These are phyloP conservation scores for Campoletis sonorensis DNA, from an alignment of 1,140 invertebrate species.

Conservation along the genomic window DNA sequence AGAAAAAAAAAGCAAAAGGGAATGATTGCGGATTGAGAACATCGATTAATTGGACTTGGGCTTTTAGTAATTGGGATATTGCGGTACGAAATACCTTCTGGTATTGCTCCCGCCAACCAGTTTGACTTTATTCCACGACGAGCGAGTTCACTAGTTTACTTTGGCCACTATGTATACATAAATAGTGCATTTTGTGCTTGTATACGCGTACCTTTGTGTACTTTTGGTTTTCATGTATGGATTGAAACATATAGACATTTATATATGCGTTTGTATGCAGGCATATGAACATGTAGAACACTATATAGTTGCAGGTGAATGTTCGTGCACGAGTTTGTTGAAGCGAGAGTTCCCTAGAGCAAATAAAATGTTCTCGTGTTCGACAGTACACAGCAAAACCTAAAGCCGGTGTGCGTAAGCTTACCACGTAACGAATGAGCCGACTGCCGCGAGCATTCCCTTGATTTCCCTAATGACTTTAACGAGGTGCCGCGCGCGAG, in stretches of 20 bases:
- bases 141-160: not conserved
- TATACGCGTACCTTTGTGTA: not conserved
- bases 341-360: slow-evolving; percentile 7
- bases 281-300: too few species aligned
- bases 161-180: not conserved
- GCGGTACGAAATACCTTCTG: slow-evolving; percentile 6
- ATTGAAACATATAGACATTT: too few species aligned
- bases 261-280: too few species aligned
- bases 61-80: slow-evolving; percentile 31
- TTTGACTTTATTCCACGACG: not conserved
- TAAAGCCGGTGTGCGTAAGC: slow-evolving; percentile 19
- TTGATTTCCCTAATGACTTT: slow-evolving; percentile 61
- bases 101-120: slow-evolving; percentile 7
- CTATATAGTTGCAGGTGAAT: not conserved
- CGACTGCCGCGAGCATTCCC: slow-evolving; percentile 41
- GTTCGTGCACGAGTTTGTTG: not conserved
- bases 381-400: slow-evolving; percentile 12
- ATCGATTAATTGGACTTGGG: slow-evolving; percentile 32
- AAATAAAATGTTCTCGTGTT: slow-evolving; percentile 23
- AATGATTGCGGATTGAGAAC: not conserved
- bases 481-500: slow-evolving; percentile 50
- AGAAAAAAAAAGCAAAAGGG: not conserved
- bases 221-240: not conserved
- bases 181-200: not conserved
- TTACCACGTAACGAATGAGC: slow-evolving; percentile 38